Percentiles rank a stretch among this genome's conserved stretches.
These are phyloP conservation scores for Nemotelus nigrinus DNA, from an alignment of 2,888 invertebrate genomes.

Conservation along the genomic window DNA sequence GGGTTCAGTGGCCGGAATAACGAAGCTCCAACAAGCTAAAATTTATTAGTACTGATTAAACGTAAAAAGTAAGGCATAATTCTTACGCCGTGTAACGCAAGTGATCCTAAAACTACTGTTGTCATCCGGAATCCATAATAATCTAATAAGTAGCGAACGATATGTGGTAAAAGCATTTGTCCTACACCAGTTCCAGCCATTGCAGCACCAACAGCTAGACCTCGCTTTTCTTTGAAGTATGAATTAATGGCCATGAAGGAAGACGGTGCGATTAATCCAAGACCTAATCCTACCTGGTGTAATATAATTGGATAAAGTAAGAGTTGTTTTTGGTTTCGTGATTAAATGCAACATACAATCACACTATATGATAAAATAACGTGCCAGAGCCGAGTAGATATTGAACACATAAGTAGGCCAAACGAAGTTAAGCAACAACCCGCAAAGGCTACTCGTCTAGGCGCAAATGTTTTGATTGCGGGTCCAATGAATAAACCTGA, in stretches of 20 bases:
- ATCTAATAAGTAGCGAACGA: slow-evolving; percentile 73
- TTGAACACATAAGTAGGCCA: slow-evolving; percentile 68
- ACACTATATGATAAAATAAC: slow-evolving; percentile 69
- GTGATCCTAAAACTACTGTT: slow-evolving; percentile 70
- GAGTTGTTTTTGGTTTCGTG: too few species aligned
- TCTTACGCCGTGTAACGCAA: slow-evolving; percentile 75
- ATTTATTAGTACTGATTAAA: not conserved
- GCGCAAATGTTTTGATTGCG: slow-evolving; percentile 69
- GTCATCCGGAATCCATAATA: slow-evolving; percentile 74
- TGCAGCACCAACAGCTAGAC: slow-evolving; percentile 78
- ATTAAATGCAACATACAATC: slow-evolving; percentile 64
- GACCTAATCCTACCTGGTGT: slow-evolving; percentile 70
- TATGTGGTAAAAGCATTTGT: slow-evolving; percentile 78
- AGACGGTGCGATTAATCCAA: slow-evolving; percentile 77
- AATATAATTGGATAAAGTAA: not conserved
- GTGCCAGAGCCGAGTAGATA: slow-evolving; percentile 67
- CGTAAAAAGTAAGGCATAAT: not conserved
- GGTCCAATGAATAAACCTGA: slow-evolving; percentile 76
- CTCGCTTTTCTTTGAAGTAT: slow-evolving; percentile 75
- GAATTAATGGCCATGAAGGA: slow-evolving; percentile 77
- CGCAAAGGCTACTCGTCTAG: slow-evolving; percentile 67
- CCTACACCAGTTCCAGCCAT: slow-evolving; percentile 81
- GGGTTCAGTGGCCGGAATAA: slow-evolving; percentile 71
- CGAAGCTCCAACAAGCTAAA: slow-evolving; percentile 69
- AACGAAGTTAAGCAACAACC: slow-evolving; percentile 68